Evolutionary conservation across 1,140 invertebrate genomes (phyloP).

Genomic region (Drosophila prosaltans): DNA sequence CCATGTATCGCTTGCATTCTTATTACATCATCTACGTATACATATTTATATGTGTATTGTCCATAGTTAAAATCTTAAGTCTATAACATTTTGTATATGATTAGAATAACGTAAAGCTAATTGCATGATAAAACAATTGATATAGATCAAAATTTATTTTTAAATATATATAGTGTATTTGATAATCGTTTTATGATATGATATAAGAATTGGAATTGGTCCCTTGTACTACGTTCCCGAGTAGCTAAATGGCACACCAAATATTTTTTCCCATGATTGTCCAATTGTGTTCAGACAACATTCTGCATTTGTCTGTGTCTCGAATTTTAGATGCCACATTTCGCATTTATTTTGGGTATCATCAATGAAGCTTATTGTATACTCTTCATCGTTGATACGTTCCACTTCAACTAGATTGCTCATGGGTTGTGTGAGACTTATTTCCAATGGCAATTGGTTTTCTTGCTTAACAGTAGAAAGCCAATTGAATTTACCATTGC

Average conservation of each 20-base stretch:
- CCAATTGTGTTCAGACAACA: constrained; percentile 69
- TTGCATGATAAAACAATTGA: constrained; percentile 37
- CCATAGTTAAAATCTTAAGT: constrained; percentile 32
- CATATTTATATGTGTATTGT: constrained; percentile 42
- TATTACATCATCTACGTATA: neutral
- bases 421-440: constrained; percentile 83
- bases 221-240: constrained; percentile 57
- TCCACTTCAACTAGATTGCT: constrained; percentile 85
- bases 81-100: constrained; percentile 21
- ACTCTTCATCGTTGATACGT: constrained; percentile 59
- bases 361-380: constrained; percentile 71
- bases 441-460: constrained; percentile 52
- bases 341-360: constrained; percentile 74
- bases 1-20: constrained; percentile 33
- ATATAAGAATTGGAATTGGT: constrained; percentile 30
- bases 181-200: constrained; percentile 38
- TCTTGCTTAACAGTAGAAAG: constrained; percentile 36
- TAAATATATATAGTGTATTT: constrained; percentile 4
- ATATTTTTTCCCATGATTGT: constrained; percentile 74
- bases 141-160: constrained; percentile 35
- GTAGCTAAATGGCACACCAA: constrained; percentile 74
- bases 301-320: constrained; percentile 64
- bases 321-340: constrained; percentile 72
- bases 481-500: constrained; percentile 83
- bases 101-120: constrained; percentile 42